These are phyloP conservation scores for Orussus abietinus DNA, from an alignment of 1,140 invertebrate genomes.

Conservation along the genomic window DNA sequence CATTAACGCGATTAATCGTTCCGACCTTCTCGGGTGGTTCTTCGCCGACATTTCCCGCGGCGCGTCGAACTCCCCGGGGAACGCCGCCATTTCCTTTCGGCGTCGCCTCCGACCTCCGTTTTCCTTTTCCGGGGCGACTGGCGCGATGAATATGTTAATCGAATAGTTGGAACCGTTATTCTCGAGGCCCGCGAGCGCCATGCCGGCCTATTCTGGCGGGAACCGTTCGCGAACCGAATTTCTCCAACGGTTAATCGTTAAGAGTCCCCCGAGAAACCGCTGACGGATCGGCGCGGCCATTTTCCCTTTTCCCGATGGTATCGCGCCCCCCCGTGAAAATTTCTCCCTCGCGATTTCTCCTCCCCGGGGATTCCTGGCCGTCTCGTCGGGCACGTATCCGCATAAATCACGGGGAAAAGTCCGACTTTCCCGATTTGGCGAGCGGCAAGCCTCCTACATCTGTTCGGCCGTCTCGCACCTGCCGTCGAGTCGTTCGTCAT, in stretches of 20 bases:
- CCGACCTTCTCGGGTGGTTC: constrained; percentile 18
- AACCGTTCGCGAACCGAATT: constrained; percentile 14
- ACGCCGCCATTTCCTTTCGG: constrained; percentile 33
- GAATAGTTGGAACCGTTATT: constrained; percentile 35
- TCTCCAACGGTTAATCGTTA: constrained; percentile 9
- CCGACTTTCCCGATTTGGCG: no score
- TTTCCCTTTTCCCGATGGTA: constrained; percentile 7
- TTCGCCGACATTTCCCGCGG: constrained; percentile 31
- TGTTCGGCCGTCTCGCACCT: no score
- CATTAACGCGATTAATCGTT: constrained; percentile 19
- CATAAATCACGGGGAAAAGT: no score
- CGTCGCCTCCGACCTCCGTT: constrained; percentile 17
- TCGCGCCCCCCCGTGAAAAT: constrained; percentile 11
- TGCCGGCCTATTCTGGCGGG: constrained; percentile 5
- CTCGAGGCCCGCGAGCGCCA: constrained; percentile 18
- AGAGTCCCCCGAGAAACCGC: constrained; percentile 18
- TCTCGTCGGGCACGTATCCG: no score
- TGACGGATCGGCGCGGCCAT: constrained; percentile 2
- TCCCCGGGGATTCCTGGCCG: no score
- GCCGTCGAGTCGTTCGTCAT: no score
- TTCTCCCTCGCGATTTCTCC: constrained; percentile 1
- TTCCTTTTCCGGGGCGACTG: constrained; percentile 3
- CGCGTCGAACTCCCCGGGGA: constrained; percentile 30
- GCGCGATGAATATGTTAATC: constrained; percentile 41
- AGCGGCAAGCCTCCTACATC: no score